Conservation (phyloP, 2,888 invertebrate genomes). For the Epirrhoe tristata region DNA sequence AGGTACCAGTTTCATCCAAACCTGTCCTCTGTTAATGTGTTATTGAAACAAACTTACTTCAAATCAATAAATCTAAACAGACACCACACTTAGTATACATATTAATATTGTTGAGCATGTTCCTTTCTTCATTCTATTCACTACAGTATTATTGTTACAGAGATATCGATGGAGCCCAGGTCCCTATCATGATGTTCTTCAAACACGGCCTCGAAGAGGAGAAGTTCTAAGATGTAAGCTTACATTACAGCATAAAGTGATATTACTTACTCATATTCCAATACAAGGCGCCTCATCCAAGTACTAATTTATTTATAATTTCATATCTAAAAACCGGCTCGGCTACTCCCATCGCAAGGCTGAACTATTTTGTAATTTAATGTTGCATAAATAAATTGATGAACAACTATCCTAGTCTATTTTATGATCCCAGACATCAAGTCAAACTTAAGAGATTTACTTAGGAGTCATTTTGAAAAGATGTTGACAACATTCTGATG, state of each 20-base stretch:
- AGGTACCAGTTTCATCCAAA: too few species aligned
- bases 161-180: constrained; percentile 92
- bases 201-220: constrained; percentile 98
- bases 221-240: constrained; percentile 90
- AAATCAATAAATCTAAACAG: too few species aligned
- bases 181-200: constrained; percentile 97
- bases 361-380: constrained; percentile 81
- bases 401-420: constrained; percentile 58
- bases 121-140: background rate
- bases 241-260: constrained; percentile 58
- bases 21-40: too few species aligned
- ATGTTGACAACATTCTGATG: too few species aligned
- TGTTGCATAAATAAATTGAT: constrained; percentile 81
- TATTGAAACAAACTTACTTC: too few species aligned
- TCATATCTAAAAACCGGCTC: constrained; percentile 75
- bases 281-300: constrained; percentile 65
- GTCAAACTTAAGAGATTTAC: background rate
- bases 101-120: too few species aligned
- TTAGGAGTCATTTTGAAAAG: background rate
- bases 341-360: constrained; percentile 80
- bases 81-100: too few species aligned
- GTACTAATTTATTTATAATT: constrained; percentile 82
- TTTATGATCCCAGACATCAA: constrained; percentile 5
- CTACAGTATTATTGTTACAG: constrained; percentile 67
- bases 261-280: constrained; percentile 74